Evolutionary conservation across 30 jellyfish, hydroid and myxozoan species (phyloP).

Genomic region (Chironex yamaguchii): DNA sequence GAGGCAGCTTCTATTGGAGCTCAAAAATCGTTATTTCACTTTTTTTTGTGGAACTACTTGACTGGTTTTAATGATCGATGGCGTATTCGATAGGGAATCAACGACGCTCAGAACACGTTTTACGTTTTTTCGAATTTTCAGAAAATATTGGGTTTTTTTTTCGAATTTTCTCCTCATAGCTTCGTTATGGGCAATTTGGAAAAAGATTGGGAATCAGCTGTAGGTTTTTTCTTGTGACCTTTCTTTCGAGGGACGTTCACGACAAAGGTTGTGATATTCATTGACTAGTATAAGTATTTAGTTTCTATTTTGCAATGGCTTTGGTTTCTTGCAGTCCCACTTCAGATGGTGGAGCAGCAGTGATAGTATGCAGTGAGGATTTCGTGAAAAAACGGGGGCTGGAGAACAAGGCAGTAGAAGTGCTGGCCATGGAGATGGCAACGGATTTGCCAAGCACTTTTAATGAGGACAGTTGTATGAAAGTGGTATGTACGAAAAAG

Average conservation of each 20-base stretch:
- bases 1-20: no score
- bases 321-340: conserved; percentile 89
- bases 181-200: no score
- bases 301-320: background rate
- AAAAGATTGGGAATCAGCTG: no score
- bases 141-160: no score
- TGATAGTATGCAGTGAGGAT: conserved; percentile 82
- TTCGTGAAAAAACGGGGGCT: conserved; percentile 78
- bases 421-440: conserved; percentile 98
- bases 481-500: conserved; percentile 82
- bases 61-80: no score
- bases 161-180: no score
- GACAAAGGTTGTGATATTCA: background rate
- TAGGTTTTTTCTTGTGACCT: background rate
- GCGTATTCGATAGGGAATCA: no score
- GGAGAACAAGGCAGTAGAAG: conserved; percentile 87
- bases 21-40: no score
- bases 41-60: no score
- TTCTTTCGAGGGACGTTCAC: background rate
- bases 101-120: no score
- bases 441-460: conserved; percentile 93
- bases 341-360: conserved; percentile 99
- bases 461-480: conserved; percentile 85
- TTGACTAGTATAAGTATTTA: background rate
- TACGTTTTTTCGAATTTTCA: no score